Base-by-base conservation (phyloP, 1,140 invertebrate genomes). In the Ladona fulva region DNA sequence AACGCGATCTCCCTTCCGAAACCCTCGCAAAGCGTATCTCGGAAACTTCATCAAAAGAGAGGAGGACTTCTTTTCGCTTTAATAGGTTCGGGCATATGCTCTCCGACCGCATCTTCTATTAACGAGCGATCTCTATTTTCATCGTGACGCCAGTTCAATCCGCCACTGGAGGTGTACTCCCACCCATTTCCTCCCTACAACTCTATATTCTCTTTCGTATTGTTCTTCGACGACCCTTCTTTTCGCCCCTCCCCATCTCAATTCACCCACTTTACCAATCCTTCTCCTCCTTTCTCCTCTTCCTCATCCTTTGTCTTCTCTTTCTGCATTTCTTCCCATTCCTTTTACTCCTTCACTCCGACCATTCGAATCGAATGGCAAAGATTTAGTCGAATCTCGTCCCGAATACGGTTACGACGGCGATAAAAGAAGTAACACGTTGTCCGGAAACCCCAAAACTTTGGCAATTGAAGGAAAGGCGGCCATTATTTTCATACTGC, bases 361-460 rank as follows among this genome's bases (percentile, higher is more conserved):
- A 66, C 52, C 52, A 66, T 66, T 66, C 52, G 3, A 66, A 66
- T 66, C 52, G 52, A 66, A 66, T 66, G 52, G 52, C 52, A 22
- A 66, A 66, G 52, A 66, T 66, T 66, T 66, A 66, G 52, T 66
- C 52, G 52, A 16, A 66, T 66, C 52, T 66, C 52, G 52, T 66
- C 12, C 52, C 52, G 52, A 3, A 66, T 66, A 66, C 52, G 1
- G 12, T 66, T 66, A 66, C 52, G 52, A 66, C 52, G 12, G 52
- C 52, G 52, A 66, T 66, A 66, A 66, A 66, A 12, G 52, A 66
- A 66, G 52, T 66, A 66, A 66, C 52, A 66, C 52, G 52, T 66
- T 66, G 52, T 66, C 52, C 52, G 52, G 52, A 66, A 66, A 66
- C 14, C 52, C 52, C 52, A 16, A 66, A 66, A 66, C 16, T 66